Evolutionary conservation across 2,113 vertebrate genomes (phyloP), one percentile per base, ranked within the genome.

Genomic region (Halichoerus grypus): DNA sequence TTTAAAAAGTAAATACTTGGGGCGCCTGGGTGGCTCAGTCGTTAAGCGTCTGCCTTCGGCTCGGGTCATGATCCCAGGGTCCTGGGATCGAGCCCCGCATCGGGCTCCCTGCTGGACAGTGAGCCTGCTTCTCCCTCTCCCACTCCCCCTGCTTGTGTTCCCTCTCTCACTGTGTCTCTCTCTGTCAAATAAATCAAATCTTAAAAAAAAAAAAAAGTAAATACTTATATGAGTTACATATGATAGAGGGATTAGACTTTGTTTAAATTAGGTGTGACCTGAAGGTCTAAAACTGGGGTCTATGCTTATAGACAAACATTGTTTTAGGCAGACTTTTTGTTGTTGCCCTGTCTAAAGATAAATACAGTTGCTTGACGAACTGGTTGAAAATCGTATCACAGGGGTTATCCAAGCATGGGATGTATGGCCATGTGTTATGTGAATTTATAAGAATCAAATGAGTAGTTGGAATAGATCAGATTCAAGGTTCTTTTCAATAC

Each of bases 401-500:
- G 36, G 49, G 74, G 1, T 81, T 93, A 59, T 53, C 77, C 18
- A 94, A 85, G 6, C 7, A 55, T 77, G 19, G 1, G 13, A 61
- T 74, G 24, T 33, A n/a, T 55, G 26, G 42, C 6, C 61, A 83
- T 5, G 51, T 72, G 61, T 94, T 79, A 53, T 55, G 4, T 84
- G 53, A 87, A 90, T 80, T 87, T 86, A 7, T 81, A 51, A 83
- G 21, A 94, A 91, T 90, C 9, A n/a, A 10, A 3, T 86, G 46
- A 24, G 19, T 51, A n/a, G 21, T 71, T 92, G 24, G 28, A 83
- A 51, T 59, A 87, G 28, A 88, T 79, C n/a, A 94, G n/a, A 83
- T 92, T 95, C 18, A 80, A 91, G 6, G 6, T 96, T 95, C 31
- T 83, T 87, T 74, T 72, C 36, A 94, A 61, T 21, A 24, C 12